A percentile compares a stretch with the other conserved stretches of the same genome.
These are phyloP conservation scores for Percina caprodes DNA, from an alignment of 2,113 vertebrate genomes.

Conservation along the genomic window DNA sequence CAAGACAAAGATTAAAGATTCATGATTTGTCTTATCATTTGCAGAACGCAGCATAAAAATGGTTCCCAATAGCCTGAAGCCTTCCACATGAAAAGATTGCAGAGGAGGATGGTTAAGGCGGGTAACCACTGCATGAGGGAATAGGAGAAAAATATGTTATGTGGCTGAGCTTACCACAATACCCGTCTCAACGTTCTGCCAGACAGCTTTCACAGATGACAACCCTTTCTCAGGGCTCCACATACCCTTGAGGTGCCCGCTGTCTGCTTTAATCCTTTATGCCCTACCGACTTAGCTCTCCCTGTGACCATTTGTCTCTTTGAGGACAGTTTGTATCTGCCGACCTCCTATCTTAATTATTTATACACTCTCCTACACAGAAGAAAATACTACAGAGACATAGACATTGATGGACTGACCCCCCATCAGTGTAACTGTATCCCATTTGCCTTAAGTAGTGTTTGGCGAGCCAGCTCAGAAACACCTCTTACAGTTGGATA, in stretches of 20 bases:
- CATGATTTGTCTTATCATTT: slow-evolving; percentile 45
- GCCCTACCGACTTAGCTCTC: slow-evolving; percentile 4
- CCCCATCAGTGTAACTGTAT: slow-evolving; percentile 10
- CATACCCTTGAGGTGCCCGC: slow-evolving; percentile 33
- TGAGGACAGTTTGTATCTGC: slow-evolving; percentile 23
- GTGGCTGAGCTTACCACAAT: slow-evolving; percentile 43
- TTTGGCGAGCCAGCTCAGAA: slow-evolving; percentile 11
- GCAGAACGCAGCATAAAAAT: slow-evolving; percentile 30
- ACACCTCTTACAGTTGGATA: slow-evolving; percentile 16
- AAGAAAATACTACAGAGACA: slow-evolving; percentile 5
- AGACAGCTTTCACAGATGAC: slow-evolving; percentile 41
- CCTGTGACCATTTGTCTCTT: slow-evolving; percentile 38
- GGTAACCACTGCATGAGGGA: slow-evolving; percentile 17
- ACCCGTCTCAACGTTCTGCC: slow-evolving; percentile 36
- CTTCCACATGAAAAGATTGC: slow-evolving; percentile 17
- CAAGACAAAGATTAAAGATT: slow-evolving; percentile 24
- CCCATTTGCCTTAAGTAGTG: slow-evolving; percentile 17
- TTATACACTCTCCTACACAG: background rate
- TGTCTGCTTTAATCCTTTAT: slow-evolving; percentile 38
- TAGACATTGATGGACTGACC: background rate
- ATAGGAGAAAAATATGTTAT: slow-evolving; percentile 39
- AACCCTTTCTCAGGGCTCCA: slow-evolving; percentile 36
- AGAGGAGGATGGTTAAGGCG: slow-evolving; percentile 28
- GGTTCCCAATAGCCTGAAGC: slow-evolving; percentile 26
- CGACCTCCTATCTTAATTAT: slow-evolving; percentile 22